Base-by-base conservation (phyloP, 37 sponge, comb jelly and placozoan genomes). In the Eunapius fragilis region DNA sequence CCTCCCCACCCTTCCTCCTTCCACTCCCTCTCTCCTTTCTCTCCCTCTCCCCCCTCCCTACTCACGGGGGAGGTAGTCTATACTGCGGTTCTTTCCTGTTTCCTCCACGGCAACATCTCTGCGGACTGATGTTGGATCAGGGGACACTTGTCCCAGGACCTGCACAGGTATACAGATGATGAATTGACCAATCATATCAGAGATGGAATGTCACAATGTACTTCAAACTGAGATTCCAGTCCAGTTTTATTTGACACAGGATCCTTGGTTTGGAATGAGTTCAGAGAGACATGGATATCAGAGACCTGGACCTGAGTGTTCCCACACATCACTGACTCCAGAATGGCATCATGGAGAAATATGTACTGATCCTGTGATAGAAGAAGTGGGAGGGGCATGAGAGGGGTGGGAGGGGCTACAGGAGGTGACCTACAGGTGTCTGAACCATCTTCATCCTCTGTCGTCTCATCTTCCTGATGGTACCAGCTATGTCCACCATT, bases 371-470 rank as follows among this genome's bases (percentile, higher is more conserved):
- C 87, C 91, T 91, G 75, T 32, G 27, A 25, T 17, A 79, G 25
- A 31, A 5, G 31, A 35, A 37, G 77, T 35, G 41, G 77, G 31
- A 38, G 77, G 45, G 77, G 31, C 37, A 22, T 31, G 13, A 34
- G 27, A 30, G n/a, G n/a, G n/a, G n/a, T n/a, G 27, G 75, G 75
- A 17, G 33, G 5, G 49, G 14, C 27, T 67, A 80, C 9, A 22
- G 25, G 23, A 69, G 19, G 58, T 58, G 14, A 79, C 87, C 67
- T 49, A 93, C 91, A 50, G 32, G 69, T 50, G 94, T 78, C 79
- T 90, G 91, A 32, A 90, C 88, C 94, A 93, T 90, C 78, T 86
- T 82, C 88, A 90, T 87, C 31, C 94, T 78, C 82, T 93, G 87
- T 31, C 45, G 31, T 77, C 94, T 90, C 82, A 90, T 78, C 25